These are phyloP conservation scores for Delia radicum DNA, from an alignment of 1,140 invertebrate genomes.

Conservation along the genomic window DNA sequence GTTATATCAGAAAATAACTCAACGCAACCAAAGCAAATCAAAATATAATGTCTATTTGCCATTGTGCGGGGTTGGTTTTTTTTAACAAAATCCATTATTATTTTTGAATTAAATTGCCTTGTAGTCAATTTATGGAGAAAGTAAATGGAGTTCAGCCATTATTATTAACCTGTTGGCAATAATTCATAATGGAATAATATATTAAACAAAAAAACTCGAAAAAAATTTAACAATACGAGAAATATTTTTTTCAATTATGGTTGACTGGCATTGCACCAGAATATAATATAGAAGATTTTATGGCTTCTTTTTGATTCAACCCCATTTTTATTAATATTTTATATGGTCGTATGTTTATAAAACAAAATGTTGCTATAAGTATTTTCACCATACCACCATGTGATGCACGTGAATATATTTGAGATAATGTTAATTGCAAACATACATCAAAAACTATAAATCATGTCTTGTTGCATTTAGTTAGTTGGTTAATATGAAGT, in stretches of 20 bases:
- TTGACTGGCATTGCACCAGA: background rate
- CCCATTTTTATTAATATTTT: background rate
- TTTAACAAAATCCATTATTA: background rate
- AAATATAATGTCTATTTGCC: background rate
- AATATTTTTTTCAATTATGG: background rate
- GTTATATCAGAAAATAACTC: background rate
- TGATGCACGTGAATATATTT: constrained; percentile 20
- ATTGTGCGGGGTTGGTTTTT: background rate
- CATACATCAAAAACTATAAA: constrained; percentile 10
- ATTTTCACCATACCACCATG: background rate
- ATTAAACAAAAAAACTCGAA: background rate
- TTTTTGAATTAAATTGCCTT: background rate
- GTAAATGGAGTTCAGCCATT: constrained; percentile 49
- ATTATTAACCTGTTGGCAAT: constrained; percentile 49
- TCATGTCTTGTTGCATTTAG: constrained; percentile 11
- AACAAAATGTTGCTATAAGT: too few species aligned
- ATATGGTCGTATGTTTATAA: background rate
- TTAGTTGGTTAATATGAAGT: background rate
- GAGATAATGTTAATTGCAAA: constrained; percentile 19
- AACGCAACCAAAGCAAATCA: background rate
- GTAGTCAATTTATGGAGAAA: constrained; percentile 25
- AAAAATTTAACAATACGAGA: background rate
- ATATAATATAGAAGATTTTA: background rate
- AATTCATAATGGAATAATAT: constrained; percentile 35
- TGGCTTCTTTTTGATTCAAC: background rate